Base-by-base conservation (phyloP, 2,797 vertebrate species). In the Knipowitschia caucasica region DNA sequence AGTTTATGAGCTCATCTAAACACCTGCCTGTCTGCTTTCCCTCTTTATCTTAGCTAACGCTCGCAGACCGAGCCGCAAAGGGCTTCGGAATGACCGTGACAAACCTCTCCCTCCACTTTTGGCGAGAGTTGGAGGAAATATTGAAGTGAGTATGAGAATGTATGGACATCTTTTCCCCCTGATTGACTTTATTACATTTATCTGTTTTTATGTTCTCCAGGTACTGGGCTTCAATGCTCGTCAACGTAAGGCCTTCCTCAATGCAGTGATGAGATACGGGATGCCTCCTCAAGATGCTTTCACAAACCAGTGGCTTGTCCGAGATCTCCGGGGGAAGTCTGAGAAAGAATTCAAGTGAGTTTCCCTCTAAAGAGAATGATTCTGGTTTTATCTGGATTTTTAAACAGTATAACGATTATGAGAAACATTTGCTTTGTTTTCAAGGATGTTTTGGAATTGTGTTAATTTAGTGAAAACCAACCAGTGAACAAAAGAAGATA, bases 251-350 rank as follows among this genome's bases (percentile, higher is more conserved):
- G 96, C 96, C 31, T 99, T 99, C 90, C 89, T 99, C 70, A 99
- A 99, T 56, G 96, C 95, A 18, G 98, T 99, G 75, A 99, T 99
- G 96, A 94, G 96, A 66, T 99, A 99, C 50, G 96, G 96, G 64
- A 99, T 99, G 96, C 96, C 96, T 10, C 96, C 96, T 33, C 96
- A 99, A 86, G 96, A 99, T 78, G 96, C 96, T 43, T 99, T 99
- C 67, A 99, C 95, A 64, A 98, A 95, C 49, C 96, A 99, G 75
- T 99, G 96, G 96, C 93, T 99, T 50, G 96, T 99, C 73, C 85
- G 96, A 49, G 96, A 99, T 75, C 91, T 99, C 30, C 89, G 95
- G 69, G 96, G 96, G 73, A 99, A 99, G 59, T 97, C 95, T 3
- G 96, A 99, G 82, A 99, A 99, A 53, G 96, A 99, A 73, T 99